phyloP scores from a whole-genome alignment of 2,113 vertebrate genomes.

The Oryzias melastigma region DNA sequence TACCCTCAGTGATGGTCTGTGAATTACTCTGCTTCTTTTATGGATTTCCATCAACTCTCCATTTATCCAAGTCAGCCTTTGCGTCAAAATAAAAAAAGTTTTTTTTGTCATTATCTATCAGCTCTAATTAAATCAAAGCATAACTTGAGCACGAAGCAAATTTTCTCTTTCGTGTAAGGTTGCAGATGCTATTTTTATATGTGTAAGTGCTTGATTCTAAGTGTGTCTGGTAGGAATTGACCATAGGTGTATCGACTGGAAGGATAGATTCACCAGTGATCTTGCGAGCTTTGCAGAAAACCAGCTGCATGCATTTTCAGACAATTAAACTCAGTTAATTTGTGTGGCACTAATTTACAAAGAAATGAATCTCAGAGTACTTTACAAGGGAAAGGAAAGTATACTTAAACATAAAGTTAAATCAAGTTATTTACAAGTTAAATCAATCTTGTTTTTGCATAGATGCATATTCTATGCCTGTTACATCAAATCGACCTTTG shows the following conservation, averaged over 20 bases:
- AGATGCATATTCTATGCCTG: background rate
- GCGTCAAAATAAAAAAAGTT: background rate
- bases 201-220: background rate
- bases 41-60: conserved; percentile 1
- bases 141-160: conserved; percentile 6
- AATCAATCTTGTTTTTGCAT: background rate
- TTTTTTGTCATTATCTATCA: conserved; percentile 3
- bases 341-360: background rate
- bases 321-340: background rate
- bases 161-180: background rate
- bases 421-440: background rate
- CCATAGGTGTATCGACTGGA: background rate
- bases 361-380: background rate
- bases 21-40: conserved; percentile 2
- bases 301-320: too few species aligned
- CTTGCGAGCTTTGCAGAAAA: background rate
- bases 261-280: background rate
- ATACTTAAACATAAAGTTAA: background rate
- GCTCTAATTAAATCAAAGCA: conserved; percentile 14
- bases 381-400: background rate
- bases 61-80: conserved; percentile 13
- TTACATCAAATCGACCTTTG: too few species aligned
- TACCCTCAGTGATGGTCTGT: conserved; percentile 9
- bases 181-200: background rate
- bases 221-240: background rate